Evolutionary conservation across 2,888 invertebrate species (phyloP), one percentile per base, ranked within the genome.

Genomic region (Himalopsyche anomala): DNA sequence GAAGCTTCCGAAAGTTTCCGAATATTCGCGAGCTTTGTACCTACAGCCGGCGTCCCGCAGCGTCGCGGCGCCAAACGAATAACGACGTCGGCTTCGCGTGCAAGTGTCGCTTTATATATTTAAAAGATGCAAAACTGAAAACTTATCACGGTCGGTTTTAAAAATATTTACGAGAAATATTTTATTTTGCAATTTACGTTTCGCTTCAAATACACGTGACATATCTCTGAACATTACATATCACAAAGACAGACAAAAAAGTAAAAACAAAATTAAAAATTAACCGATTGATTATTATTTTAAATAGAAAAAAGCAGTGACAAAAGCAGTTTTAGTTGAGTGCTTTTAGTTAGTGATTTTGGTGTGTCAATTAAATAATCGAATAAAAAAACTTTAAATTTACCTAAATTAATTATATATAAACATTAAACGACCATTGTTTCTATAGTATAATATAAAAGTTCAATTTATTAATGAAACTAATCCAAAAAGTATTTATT

Each of bases 51-150:
- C 42, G 81, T 81, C 42, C 69, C 45, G 12, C 81, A 56, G 84
- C 81, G 84, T 42, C 69, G 82, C 82, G 84, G 54, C 84, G 81
- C 81, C 84, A 86, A 84, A 86, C 84, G 86, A 86, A 82, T 84
- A 81, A 81, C 86, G 84, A 69, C 84, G 82, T 79, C 51, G 84
- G 86, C 84, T 56, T 51, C 54, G 84, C 42, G 54, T 69, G 86
- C 84, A 84, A 84, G 84, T 82, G 84, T 81, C 19, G 62, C 62
- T 62, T 62, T 19, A 62, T 19, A 62, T 19, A 19, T 15, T 62
- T 62, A n/a, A 62, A 19, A 62, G 19, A 19, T 28, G 19, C 62
- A 62, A 62, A 15, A 19, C 28, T 62, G 0, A 62, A 62, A 62
- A 62, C 19, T 62, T 19, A 62, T 9, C 19, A 9, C 62, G 6